Percentiles rank a stretch among this genome's conserved stretches.
These are phyloP conservation scores for Morpho helenor DNA, from an alignment of 2,888 invertebrate genomes.

Conservation along the genomic window DNA sequence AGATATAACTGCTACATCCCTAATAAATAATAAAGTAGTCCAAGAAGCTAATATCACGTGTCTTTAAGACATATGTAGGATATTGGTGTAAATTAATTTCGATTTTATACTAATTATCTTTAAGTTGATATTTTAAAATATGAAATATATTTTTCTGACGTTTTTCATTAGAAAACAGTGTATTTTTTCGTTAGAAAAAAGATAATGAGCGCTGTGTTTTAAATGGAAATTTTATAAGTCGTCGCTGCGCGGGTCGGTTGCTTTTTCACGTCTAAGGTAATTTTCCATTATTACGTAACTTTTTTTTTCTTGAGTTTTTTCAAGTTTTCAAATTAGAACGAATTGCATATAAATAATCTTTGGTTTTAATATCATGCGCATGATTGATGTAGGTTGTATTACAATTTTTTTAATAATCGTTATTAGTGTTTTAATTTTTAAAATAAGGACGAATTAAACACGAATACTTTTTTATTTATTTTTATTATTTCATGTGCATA, in stretches of 20 bases:
- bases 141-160: slow-evolving; percentile 32
- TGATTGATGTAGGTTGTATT: no score
- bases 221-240: slow-evolving; percentile 76
- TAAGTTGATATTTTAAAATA: slow-evolving; percentile 34
- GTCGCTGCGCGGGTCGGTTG: slow-evolving; percentile 59
- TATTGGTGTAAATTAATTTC: slow-evolving; percentile 30
- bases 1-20: slow-evolving; percentile 43
- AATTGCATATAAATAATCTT: no score
- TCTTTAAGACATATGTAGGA: slow-evolving; percentile 42
- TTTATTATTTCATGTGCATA: no score
- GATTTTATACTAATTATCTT: slow-evolving; percentile 30
- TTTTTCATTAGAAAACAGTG: slow-evolving; percentile 35
- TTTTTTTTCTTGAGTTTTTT: slow-evolving; percentile 17
- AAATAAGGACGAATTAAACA: no score
- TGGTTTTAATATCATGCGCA: no score
- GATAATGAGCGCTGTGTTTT: slow-evolving; percentile 73
- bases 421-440: no score
- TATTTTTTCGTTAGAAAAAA: slow-evolving; percentile 73
- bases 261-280: slow-evolving; percentile 55
- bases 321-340: no score
- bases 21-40: slow-evolving; percentile 66
- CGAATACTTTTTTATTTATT: no score
- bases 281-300: slow-evolving; percentile 59
- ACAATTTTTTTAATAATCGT: no score
- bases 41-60: slow-evolving; percentile 45